A percentile compares a stretch with the other conserved stretches of the same genome.
Evolutionary conservation across 2,113 vertebrate genomes (phyloP).

Genomic region (Ictalurus punctatus): DNA sequence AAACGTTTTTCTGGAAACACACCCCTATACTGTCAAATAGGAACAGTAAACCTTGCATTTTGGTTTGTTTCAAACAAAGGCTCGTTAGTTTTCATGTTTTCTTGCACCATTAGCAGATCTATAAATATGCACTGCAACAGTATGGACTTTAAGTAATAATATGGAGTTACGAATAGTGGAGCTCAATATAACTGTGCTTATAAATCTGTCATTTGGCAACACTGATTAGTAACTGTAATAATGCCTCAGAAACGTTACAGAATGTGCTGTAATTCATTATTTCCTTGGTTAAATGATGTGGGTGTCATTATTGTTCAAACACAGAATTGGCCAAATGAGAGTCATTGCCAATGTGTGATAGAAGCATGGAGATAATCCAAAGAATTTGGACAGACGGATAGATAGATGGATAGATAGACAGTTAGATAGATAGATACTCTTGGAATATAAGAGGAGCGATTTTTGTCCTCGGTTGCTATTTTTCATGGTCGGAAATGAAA

Average conservation of each 20-base stretch:
- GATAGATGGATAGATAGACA: too few relatives aligned
- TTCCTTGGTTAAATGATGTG: neutral
- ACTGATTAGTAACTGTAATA: neutral
- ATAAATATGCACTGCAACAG: neutral
- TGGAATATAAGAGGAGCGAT: neutral
- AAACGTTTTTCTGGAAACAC: neutral
- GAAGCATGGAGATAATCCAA: neutral
- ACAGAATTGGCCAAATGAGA: neutral
- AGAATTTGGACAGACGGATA: neutral
- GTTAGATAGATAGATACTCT: neutral
- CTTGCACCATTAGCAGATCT: slow-evolving; percentile 20
- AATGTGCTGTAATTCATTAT: neutral
- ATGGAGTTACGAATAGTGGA: neutral
- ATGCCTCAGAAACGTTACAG: neutral
- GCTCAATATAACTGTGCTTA: neutral
- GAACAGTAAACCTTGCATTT: neutral
- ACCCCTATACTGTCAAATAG: neutral
- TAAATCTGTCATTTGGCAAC: neutral
- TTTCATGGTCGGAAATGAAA: neutral
- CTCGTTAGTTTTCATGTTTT: neutral
- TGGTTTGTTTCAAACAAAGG: neutral
- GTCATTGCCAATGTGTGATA: neutral
- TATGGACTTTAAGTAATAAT: neutral
- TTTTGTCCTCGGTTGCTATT: neutral
- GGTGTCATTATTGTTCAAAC: neutral